A percentile compares a stretch with the other conserved stretches of the same genome.
Evolutionary conservation across 2,797 vertebrate genomes (phyloP).

Genomic region (Paedocypris micromegethes): DNA sequence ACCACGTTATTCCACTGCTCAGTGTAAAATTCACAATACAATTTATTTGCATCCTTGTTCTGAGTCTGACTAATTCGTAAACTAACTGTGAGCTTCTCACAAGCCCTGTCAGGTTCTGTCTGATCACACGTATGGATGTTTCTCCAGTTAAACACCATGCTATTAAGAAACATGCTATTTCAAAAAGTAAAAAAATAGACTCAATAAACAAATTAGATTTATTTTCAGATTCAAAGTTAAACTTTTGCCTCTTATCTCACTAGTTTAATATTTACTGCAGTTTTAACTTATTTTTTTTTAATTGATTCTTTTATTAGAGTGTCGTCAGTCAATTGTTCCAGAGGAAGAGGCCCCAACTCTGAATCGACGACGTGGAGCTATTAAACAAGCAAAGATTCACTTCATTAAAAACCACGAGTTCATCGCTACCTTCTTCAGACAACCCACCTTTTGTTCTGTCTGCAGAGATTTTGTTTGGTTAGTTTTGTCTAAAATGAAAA

Average conservation of each 20-base stretch:
- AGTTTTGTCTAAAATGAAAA: slow-evolving; percentile 50
- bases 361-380: slow-evolving; percentile 89
- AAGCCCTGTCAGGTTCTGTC: too few species aligned
- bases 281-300: slow-evolving; percentile 32
- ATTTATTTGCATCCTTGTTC: too few species aligned
- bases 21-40: too few species aligned
- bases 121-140: too few species aligned
- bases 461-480: slow-evolving; percentile 98
- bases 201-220: too few species aligned
- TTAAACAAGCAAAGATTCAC: slow-evolving; percentile 98
- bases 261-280: neutral
- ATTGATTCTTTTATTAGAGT: slow-evolving; percentile 61
- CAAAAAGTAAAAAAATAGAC: too few species aligned
- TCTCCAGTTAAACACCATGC: too few species aligned
- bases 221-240: too few species aligned
- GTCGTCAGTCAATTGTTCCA: slow-evolving; percentile 70
- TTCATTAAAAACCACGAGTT: slow-evolving; percentile 98
- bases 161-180: too few species aligned
- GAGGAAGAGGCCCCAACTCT: slow-evolving; percentile 77
- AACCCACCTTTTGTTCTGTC: slow-evolving; percentile 97
- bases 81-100: too few species aligned
- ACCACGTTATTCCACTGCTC: neutral
- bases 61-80: too few species aligned
- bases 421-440: slow-evolving; percentile 93
- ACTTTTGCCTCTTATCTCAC: too few species aligned